phyloP scores from a whole-genome alignment of 2,888 invertebrate genomes.

The Iphiclides podalirius region DNA sequence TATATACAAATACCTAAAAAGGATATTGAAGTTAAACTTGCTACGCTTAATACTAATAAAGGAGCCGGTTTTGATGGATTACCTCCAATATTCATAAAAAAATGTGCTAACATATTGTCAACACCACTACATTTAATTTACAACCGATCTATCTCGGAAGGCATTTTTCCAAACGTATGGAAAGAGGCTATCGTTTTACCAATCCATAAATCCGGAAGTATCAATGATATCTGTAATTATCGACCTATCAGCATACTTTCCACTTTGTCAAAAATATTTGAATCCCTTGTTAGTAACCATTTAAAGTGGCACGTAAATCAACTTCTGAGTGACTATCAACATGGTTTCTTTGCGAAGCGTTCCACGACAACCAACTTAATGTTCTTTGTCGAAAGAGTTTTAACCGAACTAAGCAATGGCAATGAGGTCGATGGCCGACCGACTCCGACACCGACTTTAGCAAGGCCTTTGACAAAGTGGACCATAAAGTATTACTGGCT shows the following conservation, averaged over 20 bases:
- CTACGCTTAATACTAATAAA: too few relatives aligned
- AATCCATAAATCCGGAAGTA: constrained; percentile 20
- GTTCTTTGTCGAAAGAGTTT: constrained; percentile 5
- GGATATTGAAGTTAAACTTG: too few relatives aligned
- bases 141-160: constrained; percentile 16
- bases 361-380: constrained; percentile 15
- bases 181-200: constrained; percentile 20
- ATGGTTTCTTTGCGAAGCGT: constrained; percentile 14
- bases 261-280: constrained; percentile 17
- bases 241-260: constrained; percentile 23
- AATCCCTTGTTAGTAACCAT: constrained; percentile 12
- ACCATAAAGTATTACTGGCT: too few relatives aligned
- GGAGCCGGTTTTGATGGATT: too few relatives aligned
- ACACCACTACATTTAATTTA: constrained; percentile 1
- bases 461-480: too few relatives aligned
- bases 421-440: too few relatives aligned
- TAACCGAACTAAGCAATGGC: not conserved
- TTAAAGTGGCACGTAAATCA: constrained; percentile 9
- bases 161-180: constrained; percentile 18
- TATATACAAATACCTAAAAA: too few relatives aligned
- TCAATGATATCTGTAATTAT: constrained; percentile 13
- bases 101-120: too few relatives aligned
- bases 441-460: too few relatives aligned
- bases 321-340: constrained; percentile 8
- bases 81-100: too few relatives aligned